Conservation (phyloP, 2,113 vertebrate genomes). For the Mesocricetus auratus region DNA sequence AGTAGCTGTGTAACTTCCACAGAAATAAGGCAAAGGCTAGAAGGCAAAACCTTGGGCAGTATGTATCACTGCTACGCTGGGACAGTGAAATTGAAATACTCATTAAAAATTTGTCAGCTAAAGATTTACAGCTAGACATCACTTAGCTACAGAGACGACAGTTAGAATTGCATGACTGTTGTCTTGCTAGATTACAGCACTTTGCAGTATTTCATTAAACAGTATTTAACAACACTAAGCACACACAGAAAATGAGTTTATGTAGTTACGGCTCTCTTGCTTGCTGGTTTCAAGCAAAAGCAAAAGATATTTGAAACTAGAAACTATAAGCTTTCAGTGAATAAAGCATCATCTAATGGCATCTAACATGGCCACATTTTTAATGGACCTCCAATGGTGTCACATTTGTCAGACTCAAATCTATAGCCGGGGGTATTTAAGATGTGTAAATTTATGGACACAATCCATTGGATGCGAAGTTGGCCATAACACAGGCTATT, state of each 20-base stretch:
- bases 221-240: conserved; percentile 1
- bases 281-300: background rate
- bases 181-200: background rate
- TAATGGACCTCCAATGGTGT: conserved; percentile 62
- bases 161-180: background rate
- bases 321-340: conserved; percentile 5
- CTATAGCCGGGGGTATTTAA: conserved; percentile 69
- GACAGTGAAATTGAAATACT: background rate
- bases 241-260: background rate
- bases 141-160: background rate
- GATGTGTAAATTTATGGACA: conserved; percentile 66
- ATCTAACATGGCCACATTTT: conserved; percentile 31
- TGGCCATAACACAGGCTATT: conserved; percentile 66
- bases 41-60: background rate
- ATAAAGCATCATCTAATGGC: conserved; percentile 14
- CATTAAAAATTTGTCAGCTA: background rate
- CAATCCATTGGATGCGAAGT: conserved; percentile 70
- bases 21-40: background rate
- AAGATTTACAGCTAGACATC: background rate
- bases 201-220: background rate
- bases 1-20: background rate
- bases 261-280: background rate
- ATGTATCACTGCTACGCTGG: background rate
- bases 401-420: conserved; percentile 77
- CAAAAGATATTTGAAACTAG: conserved; percentile 30